These are phyloP conservation scores for Abrostola triplasia DNA, from an alignment of 2,888 invertebrate genomes.

Conservation along the genomic window DNA sequence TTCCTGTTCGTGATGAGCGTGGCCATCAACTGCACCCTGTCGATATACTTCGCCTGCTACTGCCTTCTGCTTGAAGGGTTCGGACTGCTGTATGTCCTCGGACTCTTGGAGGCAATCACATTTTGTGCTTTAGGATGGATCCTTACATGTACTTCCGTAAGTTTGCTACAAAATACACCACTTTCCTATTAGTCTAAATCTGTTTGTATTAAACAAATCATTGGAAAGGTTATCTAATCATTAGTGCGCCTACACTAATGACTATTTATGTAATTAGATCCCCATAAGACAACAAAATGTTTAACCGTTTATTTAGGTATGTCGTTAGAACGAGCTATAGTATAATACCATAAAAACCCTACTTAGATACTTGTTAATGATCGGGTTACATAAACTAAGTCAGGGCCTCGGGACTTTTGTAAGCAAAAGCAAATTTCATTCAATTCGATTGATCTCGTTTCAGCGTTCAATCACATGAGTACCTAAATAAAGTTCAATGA, in stretches of 20 bases:
- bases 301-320: too few relatives aligned
- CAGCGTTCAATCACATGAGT: too few relatives aligned
- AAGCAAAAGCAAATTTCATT: conserved; percentile 1
- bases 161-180: conserved; percentile 57
- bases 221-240: too few relatives aligned
- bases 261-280: too few relatives aligned
- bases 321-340: too few relatives aligned
- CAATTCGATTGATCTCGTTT: background rate
- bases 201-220: too few relatives aligned
- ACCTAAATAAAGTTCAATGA: conserved; percentile 2
- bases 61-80: conserved; percentile 95
- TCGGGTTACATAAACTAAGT: background rate
- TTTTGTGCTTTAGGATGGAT: conserved; percentile 96
- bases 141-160: conserved; percentile 95
- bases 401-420: background rate
- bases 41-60: conserved; percentile 96
- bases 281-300: too few relatives aligned
- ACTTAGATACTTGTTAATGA: too few relatives aligned
- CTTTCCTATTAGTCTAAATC: too few relatives aligned
- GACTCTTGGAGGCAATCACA: conserved; percentile 93
- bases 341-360: too few relatives aligned
- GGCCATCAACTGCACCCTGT: conserved; percentile 95
- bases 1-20: conserved; percentile 96
- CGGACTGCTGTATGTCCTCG: conserved; percentile 94
- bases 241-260: too few relatives aligned